Conservation (phyloP, 2,888 invertebrate genomes). For the Tenthredo notha region DNA sequence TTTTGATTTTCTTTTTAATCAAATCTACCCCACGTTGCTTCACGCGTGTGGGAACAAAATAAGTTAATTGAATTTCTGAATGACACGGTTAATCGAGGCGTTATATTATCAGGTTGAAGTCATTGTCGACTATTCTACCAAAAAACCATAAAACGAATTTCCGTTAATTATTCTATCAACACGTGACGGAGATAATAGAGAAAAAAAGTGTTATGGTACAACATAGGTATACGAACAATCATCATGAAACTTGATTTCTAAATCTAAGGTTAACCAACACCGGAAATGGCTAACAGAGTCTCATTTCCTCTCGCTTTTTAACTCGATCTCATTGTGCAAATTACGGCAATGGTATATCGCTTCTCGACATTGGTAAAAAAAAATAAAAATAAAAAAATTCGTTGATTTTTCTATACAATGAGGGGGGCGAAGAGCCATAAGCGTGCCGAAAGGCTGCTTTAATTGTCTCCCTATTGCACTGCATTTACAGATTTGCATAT, state of each 20-base stretch:
- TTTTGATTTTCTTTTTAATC: not conserved
- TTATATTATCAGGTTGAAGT: not conserved
- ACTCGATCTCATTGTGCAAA: conserved; percentile 33
- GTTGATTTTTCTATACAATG: conserved; percentile 23
- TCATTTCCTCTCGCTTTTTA: conserved; percentile 43
- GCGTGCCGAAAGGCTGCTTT: conserved; percentile 1
- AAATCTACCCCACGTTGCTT: not conserved
- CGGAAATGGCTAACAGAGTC: conserved; percentile 33
- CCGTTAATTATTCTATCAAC: not conserved
- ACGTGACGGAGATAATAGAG: not conserved
- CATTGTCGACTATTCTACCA: not conserved
- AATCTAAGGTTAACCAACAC: not conserved
- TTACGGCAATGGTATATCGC: not conserved
- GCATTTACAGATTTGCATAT: not conserved
- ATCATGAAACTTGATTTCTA: conserved; percentile 34
- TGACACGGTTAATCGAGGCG: not conserved
- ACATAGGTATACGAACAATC: not conserved
- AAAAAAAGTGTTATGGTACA: not conserved
- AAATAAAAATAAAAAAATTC: not conserved
- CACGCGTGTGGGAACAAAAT: not conserved
- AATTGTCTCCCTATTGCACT: not conserved
- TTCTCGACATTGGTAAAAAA: conserved; percentile 21
- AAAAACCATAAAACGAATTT: not conserved
- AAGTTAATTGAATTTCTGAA: not conserved
- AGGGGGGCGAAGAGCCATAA: not conserved